These are phyloP conservation scores for Barnardius zonarius DNA, from an alignment of 2,113 vertebrate species.

Conservation along the genomic window DNA sequence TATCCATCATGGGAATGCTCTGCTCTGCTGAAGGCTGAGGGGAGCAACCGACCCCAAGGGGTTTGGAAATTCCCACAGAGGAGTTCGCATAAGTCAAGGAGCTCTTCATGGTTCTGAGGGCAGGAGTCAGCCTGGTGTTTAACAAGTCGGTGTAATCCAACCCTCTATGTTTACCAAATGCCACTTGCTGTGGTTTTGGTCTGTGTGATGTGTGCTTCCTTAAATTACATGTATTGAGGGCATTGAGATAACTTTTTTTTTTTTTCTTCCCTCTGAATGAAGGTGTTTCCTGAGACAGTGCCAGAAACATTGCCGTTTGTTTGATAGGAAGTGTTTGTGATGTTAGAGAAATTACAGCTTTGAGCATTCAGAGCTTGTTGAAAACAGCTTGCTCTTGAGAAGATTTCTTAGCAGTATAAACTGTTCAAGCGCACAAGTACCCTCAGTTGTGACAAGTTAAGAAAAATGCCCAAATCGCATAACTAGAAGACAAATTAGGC, in stretches of 20 bases:
- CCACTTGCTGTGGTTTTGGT: neutral
- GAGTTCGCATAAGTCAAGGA: neutral
- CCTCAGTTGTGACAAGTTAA: neutral
- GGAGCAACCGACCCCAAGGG: fast-evolving
- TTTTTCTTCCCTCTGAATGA: neutral
- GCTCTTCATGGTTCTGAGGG: neutral
- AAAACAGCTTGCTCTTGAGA: neutral
- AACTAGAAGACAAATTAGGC: neutral
- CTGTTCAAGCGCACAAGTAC: neutral
- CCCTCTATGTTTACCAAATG: neutral
- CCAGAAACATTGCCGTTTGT: neutral
- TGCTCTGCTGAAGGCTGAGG: neutral
- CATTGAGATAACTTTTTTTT: neutral
- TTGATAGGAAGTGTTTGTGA: slow-evolving; percentile 29
- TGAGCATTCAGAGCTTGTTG: neutral
- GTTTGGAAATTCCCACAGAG: neutral
- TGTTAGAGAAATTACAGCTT: slow-evolving; percentile 3
- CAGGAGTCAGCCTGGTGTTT: neutral
- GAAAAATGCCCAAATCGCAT: fast-evolving
- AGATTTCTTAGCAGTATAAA: neutral
- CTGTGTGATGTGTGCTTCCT: neutral
- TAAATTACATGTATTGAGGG: neutral
- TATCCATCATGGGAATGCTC: neutral
- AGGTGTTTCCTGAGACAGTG: slow-evolving; percentile 16
- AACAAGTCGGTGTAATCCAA: neutral